Conservation (phyloP, 2,113 vertebrate species). For the Serinus canaria region DNA sequence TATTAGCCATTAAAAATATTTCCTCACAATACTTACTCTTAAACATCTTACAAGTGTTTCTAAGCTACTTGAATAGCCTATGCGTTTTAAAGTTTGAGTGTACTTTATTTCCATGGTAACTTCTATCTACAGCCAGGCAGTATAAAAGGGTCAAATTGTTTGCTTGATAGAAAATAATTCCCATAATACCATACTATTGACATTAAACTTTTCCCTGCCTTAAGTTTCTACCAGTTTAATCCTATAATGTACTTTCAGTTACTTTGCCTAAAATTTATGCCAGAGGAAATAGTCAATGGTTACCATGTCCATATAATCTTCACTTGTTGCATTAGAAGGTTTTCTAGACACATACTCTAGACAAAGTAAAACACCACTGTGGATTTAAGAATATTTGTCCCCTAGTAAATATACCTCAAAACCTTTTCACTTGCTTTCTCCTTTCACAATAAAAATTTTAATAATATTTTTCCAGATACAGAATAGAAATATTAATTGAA, state of each 20-base stretch:
- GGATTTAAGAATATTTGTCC: neutral
- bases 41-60: neutral
- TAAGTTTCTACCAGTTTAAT: neutral
- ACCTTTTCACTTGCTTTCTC: neutral
- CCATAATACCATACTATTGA: neutral
- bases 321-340: neutral
- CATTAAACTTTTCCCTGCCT: neutral
- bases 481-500: neutral
- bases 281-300: neutral
- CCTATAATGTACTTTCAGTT: neutral
- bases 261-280: neutral
- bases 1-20: neutral
- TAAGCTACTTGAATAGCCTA: neutral
- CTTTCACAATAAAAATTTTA: neutral
- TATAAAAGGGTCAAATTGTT: neutral
- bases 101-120: neutral
- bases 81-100: neutral
- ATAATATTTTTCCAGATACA: neutral
- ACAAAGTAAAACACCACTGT: neutral
- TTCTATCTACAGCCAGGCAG: neutral
- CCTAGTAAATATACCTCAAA: neutral
- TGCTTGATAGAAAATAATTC: neutral
- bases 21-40: neutral
- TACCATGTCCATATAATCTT: neutral
- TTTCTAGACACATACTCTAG: neutral